Percentiles rank a stretch among this genome's conserved stretches.
phyloP scores from a whole-genome alignment of 2,113 vertebrate genomes.

The Callaeas wilsoni region DNA sequence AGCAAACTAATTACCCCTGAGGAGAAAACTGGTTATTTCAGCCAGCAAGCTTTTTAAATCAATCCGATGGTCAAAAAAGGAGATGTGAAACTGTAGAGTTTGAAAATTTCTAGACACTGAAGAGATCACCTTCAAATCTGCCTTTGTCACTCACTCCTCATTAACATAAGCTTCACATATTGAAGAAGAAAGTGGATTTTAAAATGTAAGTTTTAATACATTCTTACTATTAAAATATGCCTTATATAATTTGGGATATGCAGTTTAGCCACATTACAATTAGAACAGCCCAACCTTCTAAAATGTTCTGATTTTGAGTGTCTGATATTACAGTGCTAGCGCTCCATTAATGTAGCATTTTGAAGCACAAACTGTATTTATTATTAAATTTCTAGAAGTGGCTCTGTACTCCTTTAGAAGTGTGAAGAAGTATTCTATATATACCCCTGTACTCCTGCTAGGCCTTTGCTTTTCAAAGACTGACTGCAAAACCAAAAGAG shows the following conservation, averaged over 20 bases:
- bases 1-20: not conserved
- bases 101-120: not conserved
- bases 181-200: not conserved
- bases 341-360: conserved; percentile 25
- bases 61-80: not conserved
- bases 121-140: not conserved
- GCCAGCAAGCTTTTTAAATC: not conserved
- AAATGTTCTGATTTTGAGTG: conserved; percentile 6
- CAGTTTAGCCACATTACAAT: not conserved
- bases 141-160: not conserved
- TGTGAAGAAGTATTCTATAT: conserved; percentile 19
- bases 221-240: conserved; percentile 21
- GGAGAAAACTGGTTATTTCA: not conserved
- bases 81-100: not conserved
- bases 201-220: not conserved
- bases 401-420: not conserved
- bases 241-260: not conserved
- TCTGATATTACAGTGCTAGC: not conserved
- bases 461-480: conserved; percentile 8
- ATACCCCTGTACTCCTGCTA: not conserved
- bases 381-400: conserved; percentile 14
- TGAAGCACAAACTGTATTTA: conserved; percentile 17
- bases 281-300: not conserved
- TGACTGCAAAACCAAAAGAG: not conserved
- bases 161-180: not conserved